These are phyloP conservation scores for Caenorhabditis inopinata DNA, from an alignment of 1,140 invertebrate genomes.

Conservation along the genomic window DNA sequence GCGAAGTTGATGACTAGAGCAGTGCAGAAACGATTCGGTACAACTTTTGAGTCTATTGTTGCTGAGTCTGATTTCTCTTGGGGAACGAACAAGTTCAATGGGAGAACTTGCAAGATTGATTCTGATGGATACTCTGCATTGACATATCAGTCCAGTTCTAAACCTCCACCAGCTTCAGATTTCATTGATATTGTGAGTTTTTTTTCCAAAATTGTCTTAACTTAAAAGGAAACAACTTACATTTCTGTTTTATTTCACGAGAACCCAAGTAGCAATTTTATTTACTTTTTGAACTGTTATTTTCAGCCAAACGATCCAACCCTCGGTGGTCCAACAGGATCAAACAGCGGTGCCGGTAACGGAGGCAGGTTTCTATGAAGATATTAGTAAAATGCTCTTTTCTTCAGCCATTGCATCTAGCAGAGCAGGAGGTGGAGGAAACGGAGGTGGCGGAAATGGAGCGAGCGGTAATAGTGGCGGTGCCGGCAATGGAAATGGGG, in stretches of 20 bases:
- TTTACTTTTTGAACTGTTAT: no score
- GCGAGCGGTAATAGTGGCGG: background rate
- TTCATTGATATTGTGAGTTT: slow-evolving; percentile 18
- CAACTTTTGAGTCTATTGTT: background rate
- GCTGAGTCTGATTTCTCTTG: slow-evolving; percentile 11
- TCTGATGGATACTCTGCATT: background rate
- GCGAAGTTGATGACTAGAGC: slow-evolving; percentile 11
- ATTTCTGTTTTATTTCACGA: no score
- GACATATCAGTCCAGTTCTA: slow-evolving; percentile 20
- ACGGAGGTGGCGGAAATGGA: background rate
- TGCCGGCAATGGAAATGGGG: background rate
- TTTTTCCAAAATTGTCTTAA: background rate
- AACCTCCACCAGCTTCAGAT: background rate
- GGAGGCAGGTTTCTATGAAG: no score
- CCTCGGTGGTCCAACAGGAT: background rate
- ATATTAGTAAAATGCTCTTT: no score
- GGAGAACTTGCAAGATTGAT: slow-evolving; percentile 17
- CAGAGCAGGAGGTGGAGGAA: background rate
- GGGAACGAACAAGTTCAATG: slow-evolving; percentile 15
- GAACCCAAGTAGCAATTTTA: no score
- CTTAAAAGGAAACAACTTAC: no score
- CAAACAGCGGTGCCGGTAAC: background rate
- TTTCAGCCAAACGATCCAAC: slow-evolving; percentile 3
- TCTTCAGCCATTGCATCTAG: background rate
- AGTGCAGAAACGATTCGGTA: slow-evolving; percentile 5